phyloP scores from a whole-genome alignment of 2,113 vertebrate genomes.

The Procavia capensis region DNA sequence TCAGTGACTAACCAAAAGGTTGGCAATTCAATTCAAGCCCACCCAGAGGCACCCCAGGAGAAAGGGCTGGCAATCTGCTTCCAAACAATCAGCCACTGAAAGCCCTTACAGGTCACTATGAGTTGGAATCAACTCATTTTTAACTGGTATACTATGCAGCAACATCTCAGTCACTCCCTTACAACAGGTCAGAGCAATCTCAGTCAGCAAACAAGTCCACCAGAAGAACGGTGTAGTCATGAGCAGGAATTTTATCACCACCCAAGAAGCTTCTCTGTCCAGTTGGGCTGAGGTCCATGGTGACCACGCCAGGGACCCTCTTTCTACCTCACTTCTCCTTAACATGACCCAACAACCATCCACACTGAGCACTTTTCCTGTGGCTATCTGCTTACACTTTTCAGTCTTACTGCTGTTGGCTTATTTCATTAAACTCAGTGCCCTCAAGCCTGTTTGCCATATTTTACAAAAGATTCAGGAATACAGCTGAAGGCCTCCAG shows the following conservation, averaged over 20 bases:
- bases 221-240: rapidly evolving
- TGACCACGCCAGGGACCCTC: rapidly evolving
- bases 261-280: background rate
- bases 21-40: no score
- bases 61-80: no score
- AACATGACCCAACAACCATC: background rate
- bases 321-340: background rate
- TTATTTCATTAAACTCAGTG: background rate
- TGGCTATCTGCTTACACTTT: background rate
- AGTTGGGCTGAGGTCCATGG: no score
- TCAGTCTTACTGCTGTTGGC: background rate
- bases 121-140: no score
- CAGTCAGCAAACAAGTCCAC: background rate
- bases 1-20: no score
- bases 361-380: background rate
- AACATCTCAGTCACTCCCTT: background rate
- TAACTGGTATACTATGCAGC: no score
- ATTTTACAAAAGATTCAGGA: background rate
- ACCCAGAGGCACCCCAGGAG: no score
- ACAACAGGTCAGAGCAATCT: background rate
- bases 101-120: no score
- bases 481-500: rapidly evolving
- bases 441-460: background rate
- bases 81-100: no score
- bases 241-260: background rate